phyloP scores from a whole-genome alignment of 2,888 invertebrate species.

The Acrobasis suavella region DNA sequence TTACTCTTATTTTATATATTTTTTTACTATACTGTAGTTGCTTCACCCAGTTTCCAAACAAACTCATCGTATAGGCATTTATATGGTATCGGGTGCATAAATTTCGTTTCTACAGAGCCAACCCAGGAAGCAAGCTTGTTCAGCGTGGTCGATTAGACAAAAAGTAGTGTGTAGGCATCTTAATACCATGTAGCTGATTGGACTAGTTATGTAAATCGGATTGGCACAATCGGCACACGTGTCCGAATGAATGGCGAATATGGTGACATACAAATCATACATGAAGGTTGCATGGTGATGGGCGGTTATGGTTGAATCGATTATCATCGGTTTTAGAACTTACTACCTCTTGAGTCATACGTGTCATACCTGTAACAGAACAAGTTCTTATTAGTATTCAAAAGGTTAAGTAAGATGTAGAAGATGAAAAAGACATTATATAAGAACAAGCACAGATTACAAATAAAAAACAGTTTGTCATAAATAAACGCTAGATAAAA shows the following conservation, averaged over 20 bases:
- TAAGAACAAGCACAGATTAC: too few relatives aligned
- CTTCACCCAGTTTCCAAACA: too few relatives aligned
- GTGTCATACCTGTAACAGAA: constrained; percentile 6
- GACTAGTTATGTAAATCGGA: constrained; percentile 58
- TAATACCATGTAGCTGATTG: constrained; percentile 29
- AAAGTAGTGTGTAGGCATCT: background rate
- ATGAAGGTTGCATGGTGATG: constrained; percentile 19
- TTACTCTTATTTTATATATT: too few relatives aligned
- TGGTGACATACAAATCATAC: constrained; percentile 30
- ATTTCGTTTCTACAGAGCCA: too few relatives aligned
- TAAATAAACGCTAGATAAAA: too few relatives aligned
- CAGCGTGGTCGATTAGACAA: constrained; percentile 7
- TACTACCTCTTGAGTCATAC: constrained; percentile 9
- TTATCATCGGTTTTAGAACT: constrained; percentile 13
- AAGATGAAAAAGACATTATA: background rate
- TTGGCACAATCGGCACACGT: constrained; percentile 42
- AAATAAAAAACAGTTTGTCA: too few relatives aligned
- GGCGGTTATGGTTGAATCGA: constrained; percentile 12
- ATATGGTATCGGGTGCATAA: too few relatives aligned
- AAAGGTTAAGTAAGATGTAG: background rate
- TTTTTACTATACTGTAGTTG: too few relatives aligned
- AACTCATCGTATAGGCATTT: too few relatives aligned
- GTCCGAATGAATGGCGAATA: constrained; percentile 43
- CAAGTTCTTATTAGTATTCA: background rate
- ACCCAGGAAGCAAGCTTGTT: too few relatives aligned